These are phyloP conservation scores for Picus viridis DNA, from an alignment of 2,797 vertebrate genomes.

Conservation along the genomic window DNA sequence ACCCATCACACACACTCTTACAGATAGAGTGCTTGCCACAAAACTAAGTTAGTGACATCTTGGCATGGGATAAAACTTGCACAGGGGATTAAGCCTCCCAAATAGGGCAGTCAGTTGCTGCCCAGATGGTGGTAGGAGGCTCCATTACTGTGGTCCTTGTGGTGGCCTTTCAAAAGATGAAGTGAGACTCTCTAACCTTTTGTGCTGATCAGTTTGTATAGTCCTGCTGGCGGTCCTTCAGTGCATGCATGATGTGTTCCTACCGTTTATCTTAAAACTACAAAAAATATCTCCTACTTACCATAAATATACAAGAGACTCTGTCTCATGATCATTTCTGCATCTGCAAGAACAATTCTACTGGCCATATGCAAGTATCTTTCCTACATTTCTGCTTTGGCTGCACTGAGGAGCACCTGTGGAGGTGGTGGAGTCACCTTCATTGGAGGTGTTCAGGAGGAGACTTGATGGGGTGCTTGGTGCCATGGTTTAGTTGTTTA, in stretches of 20 bases:
- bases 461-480: too few species aligned
- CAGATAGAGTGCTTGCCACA: not conserved
- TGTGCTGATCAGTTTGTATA: not conserved
- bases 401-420: too few species aligned
- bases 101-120: fast-evolving
- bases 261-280: not conserved
- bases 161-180: not conserved
- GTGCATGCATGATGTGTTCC: not conserved
- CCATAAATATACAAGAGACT: not conserved
- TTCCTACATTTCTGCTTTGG: too few species aligned
- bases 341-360: too few species aligned
- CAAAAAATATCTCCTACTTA: not conserved
- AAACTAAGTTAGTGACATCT: not conserved
- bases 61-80: not conserved
- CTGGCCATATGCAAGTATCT: too few species aligned
- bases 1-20: not conserved
- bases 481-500: too few species aligned
- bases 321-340: not conserved
- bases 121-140: not conserved
- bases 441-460: too few species aligned
- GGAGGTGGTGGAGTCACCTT: too few species aligned
- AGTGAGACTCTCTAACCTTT: not conserved
- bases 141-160: not conserved
- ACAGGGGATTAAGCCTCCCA: not conserved
- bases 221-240: not conserved